phyloP scores from a whole-genome alignment of 2,113 vertebrate genomes.

The Canis aureus region DNA sequence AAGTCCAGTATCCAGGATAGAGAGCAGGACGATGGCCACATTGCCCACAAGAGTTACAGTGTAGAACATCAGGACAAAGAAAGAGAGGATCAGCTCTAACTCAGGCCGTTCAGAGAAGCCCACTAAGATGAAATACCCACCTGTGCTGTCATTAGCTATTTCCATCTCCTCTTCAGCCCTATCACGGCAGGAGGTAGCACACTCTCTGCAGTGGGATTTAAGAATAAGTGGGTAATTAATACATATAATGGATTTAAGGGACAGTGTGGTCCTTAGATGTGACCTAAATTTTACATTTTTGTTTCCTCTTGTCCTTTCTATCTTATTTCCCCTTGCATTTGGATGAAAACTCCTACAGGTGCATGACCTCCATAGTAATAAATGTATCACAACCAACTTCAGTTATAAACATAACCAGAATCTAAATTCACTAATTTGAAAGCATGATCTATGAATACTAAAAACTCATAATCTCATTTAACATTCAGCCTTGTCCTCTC shows the following conservation, averaged over 20 bases:
- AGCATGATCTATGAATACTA: not conserved
- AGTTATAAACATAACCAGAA: not conserved
- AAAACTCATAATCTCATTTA: not conserved
- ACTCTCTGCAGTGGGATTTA: not conserved
- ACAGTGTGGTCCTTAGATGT: not conserved
- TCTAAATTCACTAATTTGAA: not conserved
- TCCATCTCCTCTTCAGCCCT: not conserved
- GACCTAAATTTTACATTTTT: not conserved
- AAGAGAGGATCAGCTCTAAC: conserved; percentile 28
- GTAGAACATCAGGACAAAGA: conserved; percentile 43
- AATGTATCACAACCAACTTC: not conserved
- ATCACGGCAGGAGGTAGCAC: not conserved
- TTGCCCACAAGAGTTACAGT: conserved; percentile 36
- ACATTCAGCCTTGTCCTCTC: not conserved
- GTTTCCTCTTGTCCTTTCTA: not conserved
- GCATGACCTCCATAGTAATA: not conserved
- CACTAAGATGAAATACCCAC: conserved; percentile 29
- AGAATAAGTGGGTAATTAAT: not conserved
- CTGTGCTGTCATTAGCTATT: not conserved
- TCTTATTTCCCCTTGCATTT: not conserved
- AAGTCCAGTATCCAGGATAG: conserved; percentile 19
- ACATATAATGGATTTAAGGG: not conserved
- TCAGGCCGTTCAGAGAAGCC: conserved; percentile 33
- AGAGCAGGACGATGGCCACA: not conserved
- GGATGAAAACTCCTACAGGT: not conserved